Conservation (phyloP, 2,888 invertebrate genomes). For the Fissipunctia ypsillon region DNA sequence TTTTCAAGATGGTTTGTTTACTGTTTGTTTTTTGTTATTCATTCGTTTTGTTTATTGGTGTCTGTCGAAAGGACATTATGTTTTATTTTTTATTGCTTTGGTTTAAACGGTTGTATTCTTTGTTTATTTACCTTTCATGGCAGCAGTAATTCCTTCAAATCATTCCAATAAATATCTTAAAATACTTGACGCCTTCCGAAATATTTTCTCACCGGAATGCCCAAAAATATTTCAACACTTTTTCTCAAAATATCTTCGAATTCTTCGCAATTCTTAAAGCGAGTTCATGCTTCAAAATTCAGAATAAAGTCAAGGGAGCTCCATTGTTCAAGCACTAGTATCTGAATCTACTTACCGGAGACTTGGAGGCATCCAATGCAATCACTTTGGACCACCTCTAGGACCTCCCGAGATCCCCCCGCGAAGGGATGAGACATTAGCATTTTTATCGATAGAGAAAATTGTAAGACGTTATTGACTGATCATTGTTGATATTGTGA, state of each 20-base stretch:
- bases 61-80: background rate
- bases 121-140: background rate
- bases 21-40: constrained; percentile 6
- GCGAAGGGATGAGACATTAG: constrained; percentile 82
- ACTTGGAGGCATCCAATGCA: constrained; percentile 81
- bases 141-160: background rate
- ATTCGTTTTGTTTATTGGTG: constrained; percentile 2
- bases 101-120: background rate
- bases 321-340: constrained; percentile 73
- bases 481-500: constrained; percentile 67
- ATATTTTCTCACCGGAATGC: constrained; percentile 27
- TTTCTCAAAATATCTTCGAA: constrained; percentile 45
- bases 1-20: constrained; percentile 14
- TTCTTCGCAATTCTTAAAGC: constrained; percentile 66
- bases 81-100: background rate
- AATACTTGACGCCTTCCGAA: constrained; percentile 20
- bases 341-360: constrained; percentile 74
- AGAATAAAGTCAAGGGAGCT: constrained; percentile 73
- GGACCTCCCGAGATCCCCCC: constrained; percentile 54
- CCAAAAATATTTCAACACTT: constrained; percentile 44
- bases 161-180: constrained; percentile 1
- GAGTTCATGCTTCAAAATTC: constrained; percentile 65
- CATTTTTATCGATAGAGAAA: constrained; percentile 87
- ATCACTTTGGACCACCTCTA: constrained; percentile 79
- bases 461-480: constrained; percentile 76